Evolutionary conservation across 2,797 vertebrate species (phyloP).

Genomic region (Myotis vivesi): DNA sequence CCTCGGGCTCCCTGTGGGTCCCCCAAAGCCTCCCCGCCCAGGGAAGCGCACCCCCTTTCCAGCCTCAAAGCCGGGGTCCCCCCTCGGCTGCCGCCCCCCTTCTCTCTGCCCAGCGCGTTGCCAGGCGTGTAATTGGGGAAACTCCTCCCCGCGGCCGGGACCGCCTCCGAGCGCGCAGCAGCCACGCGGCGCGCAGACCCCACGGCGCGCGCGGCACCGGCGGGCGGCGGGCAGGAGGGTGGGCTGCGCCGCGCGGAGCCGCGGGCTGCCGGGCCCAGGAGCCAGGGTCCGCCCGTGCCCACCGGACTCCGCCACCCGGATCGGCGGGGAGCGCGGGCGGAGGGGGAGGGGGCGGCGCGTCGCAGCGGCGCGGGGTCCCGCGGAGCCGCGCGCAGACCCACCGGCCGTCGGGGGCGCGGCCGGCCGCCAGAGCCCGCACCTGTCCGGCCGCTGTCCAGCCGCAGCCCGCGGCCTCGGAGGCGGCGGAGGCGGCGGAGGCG

Average conservation of each 20-base stretch:
- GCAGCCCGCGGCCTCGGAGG: not conserved
- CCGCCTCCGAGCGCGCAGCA: not conserved
- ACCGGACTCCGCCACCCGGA: not conserved
- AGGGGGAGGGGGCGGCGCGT: not conserved
- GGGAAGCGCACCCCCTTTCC: not conserved
- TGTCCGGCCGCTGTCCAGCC: not conserved
- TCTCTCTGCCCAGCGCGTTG: not conserved
- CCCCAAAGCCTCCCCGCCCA: not conserved
- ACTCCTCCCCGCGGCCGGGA: slow-evolving; percentile 36
- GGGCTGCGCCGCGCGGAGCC: not conserved
- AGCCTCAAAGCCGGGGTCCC: not conserved
- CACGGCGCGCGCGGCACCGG: not conserved
- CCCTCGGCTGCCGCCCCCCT: not conserved
- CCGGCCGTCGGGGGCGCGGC: slow-evolving; percentile 42
- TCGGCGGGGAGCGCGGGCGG: not conserved
- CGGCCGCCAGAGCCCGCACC: not conserved
- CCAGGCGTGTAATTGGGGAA: slow-evolving; percentile 52
- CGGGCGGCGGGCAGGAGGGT: not conserved
- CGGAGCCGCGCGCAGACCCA: not conserved
- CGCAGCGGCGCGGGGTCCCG: not conserved
- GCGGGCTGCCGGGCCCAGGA: not conserved
- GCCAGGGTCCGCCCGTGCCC: not conserved
- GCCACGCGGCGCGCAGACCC: not conserved
- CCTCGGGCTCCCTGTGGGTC: not conserved
- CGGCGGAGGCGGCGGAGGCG: not conserved